Evolutionary conservation across 2,888 invertebrate species (phyloP).

Genomic region (Nymphalis polychloros): DNA sequence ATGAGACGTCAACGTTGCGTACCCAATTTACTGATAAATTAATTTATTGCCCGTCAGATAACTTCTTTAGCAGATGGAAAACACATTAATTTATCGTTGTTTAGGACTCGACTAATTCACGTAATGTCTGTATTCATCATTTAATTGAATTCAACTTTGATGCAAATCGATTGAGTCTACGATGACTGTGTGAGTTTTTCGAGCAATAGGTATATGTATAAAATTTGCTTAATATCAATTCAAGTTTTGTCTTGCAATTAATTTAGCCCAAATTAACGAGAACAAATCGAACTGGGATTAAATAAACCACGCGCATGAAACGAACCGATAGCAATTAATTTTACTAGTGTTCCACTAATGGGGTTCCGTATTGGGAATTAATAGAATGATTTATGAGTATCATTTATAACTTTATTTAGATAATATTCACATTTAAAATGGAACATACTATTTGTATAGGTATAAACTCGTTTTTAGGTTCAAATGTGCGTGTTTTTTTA

Average conservation of each 20-base stretch:
- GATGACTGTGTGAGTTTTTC: too few species aligned
- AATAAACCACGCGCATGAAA: constrained; percentile 17
- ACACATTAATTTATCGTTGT: background rate
- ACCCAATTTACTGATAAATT: constrained; percentile 38
- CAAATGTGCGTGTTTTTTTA: too few species aligned
- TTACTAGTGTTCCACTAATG: constrained; percentile 36
- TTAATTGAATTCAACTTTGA: background rate
- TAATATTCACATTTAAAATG: constrained; percentile 3
- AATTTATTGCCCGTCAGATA: constrained; percentile 34
- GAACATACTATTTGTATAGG: background rate
- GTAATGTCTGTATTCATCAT: background rate
- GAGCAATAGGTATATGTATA: too few species aligned
- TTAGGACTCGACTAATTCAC: constrained; percentile 2
- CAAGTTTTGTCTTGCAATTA: too few species aligned
- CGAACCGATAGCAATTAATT: constrained; percentile 36
- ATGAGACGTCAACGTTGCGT: constrained; percentile 29
- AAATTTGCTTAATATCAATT: too few species aligned
- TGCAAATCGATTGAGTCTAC: background rate
- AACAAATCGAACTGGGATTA: constrained; percentile 9
- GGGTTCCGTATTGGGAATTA: constrained; percentile 34
- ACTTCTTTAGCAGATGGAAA: constrained; percentile 10
- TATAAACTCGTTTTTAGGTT: background rate
- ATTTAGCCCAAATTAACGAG: background rate
- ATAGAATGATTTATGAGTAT: constrained; percentile 33
- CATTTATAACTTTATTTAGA: background rate